Percentiles rank a stretch among this genome's conserved stretches.
Evolutionary conservation across 2,797 vertebrate genomes (phyloP).

Genomic region (Pagetopsis macropterus): DNA sequence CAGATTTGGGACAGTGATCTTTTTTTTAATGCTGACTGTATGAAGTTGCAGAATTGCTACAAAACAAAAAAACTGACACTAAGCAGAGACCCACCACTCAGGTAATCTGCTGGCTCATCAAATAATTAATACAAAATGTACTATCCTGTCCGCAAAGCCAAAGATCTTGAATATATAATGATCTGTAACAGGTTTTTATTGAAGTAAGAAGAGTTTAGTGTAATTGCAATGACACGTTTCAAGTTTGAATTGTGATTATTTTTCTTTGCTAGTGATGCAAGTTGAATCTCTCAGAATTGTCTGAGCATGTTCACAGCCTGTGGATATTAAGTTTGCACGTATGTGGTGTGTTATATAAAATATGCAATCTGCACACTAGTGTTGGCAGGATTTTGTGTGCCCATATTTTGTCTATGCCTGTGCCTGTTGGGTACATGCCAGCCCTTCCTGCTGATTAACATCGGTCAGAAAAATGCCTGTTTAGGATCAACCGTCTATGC

Average conservation of each 20-base stretch:
- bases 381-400: background rate
- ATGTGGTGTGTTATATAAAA: background rate
- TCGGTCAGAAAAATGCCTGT: constrained; percentile 21
- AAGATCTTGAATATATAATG: background rate
- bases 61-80: background rate
- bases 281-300: constrained; percentile 6
- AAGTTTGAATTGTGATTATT: constrained; percentile 19
- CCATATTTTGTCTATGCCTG: background rate
- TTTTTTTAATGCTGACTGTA: background rate
- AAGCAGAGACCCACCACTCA: background rate
- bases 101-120: background rate
- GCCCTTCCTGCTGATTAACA: constrained; percentile 21
- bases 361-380: background rate
- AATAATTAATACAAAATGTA: background rate
- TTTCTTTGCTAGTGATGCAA: constrained; percentile 13
- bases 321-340: background rate
- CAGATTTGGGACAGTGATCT: no score
- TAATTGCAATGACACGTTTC: background rate
- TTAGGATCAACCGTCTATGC: constrained; percentile 24
- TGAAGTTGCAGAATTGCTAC: constrained; percentile 3
- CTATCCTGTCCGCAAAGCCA: background rate
- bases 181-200: background rate
- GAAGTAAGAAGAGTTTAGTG: background rate
- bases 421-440: fast-evolving
- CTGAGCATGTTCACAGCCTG: constrained; percentile 41